Conservation (phyloP, 2,888 invertebrate genomes). For the Amiota mariae region DNA sequence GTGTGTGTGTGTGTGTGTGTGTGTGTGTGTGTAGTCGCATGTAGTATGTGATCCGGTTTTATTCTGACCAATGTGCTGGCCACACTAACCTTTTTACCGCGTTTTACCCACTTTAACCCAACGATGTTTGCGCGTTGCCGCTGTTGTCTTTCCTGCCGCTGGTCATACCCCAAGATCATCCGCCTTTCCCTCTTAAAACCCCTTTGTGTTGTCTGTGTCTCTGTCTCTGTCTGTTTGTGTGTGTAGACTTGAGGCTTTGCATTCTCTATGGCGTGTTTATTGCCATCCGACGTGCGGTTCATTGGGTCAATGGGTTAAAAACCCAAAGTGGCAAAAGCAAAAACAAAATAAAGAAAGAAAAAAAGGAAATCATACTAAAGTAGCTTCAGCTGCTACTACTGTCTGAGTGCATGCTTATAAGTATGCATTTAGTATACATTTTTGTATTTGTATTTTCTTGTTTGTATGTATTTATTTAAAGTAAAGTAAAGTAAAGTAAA, state of each 20-base stretch:
- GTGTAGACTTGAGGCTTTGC: no score
- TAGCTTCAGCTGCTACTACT: neutral
- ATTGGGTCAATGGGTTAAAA: conserved; percentile 37
- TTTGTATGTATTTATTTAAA: conserved; percentile 7
- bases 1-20: no score
- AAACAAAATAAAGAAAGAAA: conserved; percentile 6
- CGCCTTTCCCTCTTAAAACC: no score
- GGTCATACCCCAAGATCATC: no score
- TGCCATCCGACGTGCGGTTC: conserved; percentile 27
- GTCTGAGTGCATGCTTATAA: neutral
- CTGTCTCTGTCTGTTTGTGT: neutral
- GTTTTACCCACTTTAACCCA: neutral
- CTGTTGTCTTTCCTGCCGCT: no score
- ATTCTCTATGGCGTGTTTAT: conserved; percentile 12
- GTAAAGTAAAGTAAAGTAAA: neutral
- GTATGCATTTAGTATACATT: neutral
- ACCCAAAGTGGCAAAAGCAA: conserved; percentile 20
- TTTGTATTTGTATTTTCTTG: neutral
- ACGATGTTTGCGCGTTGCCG: no score
- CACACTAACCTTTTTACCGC: conserved; percentile 2
- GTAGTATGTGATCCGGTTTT: no score
- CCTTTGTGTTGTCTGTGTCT: neutral
- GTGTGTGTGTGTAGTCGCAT: no score
- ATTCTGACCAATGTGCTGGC: neutral
- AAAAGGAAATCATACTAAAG: conserved; percentile 3